phyloP scores from a whole-genome alignment of 2,797 vertebrate species.

The Melanotaenia trifasciata region DNA sequence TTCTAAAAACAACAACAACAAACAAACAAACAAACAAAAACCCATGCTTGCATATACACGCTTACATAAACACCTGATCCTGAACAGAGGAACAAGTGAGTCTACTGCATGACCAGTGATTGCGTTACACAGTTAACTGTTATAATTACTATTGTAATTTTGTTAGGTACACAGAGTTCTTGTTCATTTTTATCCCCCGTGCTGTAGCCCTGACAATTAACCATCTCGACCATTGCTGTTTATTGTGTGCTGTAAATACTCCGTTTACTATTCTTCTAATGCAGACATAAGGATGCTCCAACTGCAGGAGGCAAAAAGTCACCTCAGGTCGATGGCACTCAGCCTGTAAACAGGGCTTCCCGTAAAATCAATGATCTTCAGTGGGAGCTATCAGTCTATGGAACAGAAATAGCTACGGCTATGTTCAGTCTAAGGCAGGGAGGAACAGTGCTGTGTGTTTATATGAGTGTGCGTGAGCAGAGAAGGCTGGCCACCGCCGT shows the following conservation, averaged over 20 bases:
- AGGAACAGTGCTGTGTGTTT: conserved; percentile 70
- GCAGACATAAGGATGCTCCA: conserved; percentile 85
- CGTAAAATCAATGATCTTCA: conserved; percentile 99
- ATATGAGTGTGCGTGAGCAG: conserved; percentile 60
- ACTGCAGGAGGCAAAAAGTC: conserved; percentile 98
- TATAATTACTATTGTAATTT: conserved; percentile 11
- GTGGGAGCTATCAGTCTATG: conserved; percentile 91
- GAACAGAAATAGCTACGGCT: conserved; percentile 88
- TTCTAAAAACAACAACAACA: background rate
- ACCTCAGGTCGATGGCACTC: conserved; percentile 99
- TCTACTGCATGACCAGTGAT: background rate
- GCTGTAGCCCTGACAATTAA: conserved; percentile 60
- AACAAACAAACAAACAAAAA: background rate
- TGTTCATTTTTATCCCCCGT: conserved; percentile 38
- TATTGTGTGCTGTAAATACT: conserved; percentile 63
- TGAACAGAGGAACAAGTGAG: background rate
- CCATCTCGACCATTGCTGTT: conserved; percentile 51
- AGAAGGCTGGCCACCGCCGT: conserved; percentile 59
- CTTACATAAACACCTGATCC: conserved; percentile 3
- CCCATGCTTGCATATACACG: too few species aligned
- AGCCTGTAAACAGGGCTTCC: conserved; percentile 99
- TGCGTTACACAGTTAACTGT: conserved; percentile 10
- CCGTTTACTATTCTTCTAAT: conserved; percentile 84
- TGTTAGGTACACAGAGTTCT: conserved; percentile 27
- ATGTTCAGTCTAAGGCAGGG: conserved; percentile 81